These are phyloP conservation scores for Passer montanus DNA, from an alignment of 2,113 vertebrate genomes.

Conservation along the genomic window DNA sequence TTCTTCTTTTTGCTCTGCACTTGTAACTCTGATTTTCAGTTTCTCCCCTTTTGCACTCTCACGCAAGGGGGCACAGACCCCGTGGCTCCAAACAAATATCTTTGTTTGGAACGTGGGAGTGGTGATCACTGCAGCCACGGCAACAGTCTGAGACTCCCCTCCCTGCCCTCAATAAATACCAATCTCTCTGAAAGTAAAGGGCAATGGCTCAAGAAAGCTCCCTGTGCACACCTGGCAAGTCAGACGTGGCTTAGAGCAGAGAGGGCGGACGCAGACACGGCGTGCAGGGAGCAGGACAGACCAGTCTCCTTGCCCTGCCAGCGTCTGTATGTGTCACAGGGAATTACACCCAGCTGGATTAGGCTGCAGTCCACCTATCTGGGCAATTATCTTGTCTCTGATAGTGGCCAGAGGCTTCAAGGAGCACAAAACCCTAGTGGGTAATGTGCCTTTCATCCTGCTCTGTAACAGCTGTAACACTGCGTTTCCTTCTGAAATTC, in stretches of 20 bases:
- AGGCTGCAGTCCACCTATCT: background rate
- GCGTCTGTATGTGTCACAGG: constrained; percentile 38
- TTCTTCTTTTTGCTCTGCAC: fast-evolving
- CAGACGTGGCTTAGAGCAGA: background rate
- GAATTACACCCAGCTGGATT: background rate
- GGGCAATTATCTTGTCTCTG: background rate
- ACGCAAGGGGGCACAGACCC: background rate
- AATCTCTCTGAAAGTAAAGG: background rate
- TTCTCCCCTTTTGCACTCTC: background rate
- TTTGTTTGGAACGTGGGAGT: background rate
- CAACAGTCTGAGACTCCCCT: background rate
- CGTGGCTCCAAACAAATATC: background rate
- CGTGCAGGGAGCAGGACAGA: constrained; percentile 8
- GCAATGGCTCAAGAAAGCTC: background rate
- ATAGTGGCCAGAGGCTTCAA: constrained; percentile 24
- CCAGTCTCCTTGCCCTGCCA: background rate
- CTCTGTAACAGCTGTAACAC: background rate
- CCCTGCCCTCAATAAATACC: background rate
- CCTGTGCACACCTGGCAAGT: background rate
- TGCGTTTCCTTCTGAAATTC: background rate
- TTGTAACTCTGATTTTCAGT: background rate
- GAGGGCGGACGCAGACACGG: background rate
- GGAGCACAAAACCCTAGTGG: background rate
- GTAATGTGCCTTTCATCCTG: background rate
- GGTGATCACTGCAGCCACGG: background rate